These are phyloP conservation scores for Dromiciops gliroides DNA, from an alignment of 2,113 vertebrate genomes.

Conservation along the genomic window DNA sequence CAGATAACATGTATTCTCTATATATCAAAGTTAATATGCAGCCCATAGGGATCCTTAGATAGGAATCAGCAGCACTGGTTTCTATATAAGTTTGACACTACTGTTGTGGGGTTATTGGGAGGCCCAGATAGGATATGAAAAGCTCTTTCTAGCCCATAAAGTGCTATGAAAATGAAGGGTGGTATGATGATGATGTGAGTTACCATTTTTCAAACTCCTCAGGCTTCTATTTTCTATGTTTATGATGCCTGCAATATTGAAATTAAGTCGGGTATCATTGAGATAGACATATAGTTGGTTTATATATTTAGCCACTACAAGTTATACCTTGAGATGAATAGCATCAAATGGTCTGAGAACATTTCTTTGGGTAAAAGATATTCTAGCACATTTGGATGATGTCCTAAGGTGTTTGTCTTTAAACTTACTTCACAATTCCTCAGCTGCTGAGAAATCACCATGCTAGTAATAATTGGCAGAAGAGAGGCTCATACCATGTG, in stretches of 20 bases:
- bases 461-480: background rate
- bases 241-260: background rate
- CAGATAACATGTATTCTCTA: background rate
- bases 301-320: background rate
- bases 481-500: background rate
- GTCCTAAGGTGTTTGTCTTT: background rate
- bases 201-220: background rate
- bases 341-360: background rate
- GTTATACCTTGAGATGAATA: background rate
- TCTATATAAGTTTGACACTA: background rate
- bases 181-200: background rate
- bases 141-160: background rate
- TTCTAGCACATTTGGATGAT: background rate
- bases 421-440: background rate
- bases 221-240: background rate
- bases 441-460: background rate
- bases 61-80: background rate
- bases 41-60: background rate
- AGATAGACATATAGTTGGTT: background rate
- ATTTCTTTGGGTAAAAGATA: background rate
- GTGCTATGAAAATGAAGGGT: background rate
- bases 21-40: background rate
- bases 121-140: background rate
- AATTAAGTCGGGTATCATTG: background rate
- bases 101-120: background rate